Percentiles rank a stretch among this genome's conserved stretches.
Evolutionary conservation across 2,113 vertebrate species (phyloP).

Genomic region (Sciurus niger): DNA sequence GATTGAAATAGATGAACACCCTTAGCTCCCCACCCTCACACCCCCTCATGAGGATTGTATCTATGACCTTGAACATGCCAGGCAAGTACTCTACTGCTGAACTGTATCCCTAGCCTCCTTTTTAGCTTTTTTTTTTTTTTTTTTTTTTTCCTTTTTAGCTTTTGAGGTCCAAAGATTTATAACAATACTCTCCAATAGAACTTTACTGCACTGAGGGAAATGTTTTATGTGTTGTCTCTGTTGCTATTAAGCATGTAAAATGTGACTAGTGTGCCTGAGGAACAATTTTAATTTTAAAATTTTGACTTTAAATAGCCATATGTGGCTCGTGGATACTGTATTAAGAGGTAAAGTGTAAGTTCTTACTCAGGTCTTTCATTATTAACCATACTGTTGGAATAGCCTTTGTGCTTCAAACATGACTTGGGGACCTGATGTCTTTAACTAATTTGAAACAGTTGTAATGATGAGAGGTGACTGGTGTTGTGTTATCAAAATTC

Average conservation of each 20-base stretch:
- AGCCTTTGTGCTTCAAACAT: not conserved
- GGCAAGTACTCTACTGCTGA: no score
- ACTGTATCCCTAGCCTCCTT: not conserved
- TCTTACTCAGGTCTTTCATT: not conserved
- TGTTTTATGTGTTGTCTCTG: not conserved
- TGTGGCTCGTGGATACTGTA: not conserved
- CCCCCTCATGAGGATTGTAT: no score
- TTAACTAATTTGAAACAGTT: not conserved
- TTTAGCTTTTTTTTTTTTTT: not conserved
- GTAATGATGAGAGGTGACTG: not conserved
- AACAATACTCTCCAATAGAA: not conserved
- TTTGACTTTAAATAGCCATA: not conserved
- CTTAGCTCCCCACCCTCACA: no score
- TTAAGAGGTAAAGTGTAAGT: slow-evolving; percentile 16
- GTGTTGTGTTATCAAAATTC: not conserved
- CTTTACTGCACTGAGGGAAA: not conserved
- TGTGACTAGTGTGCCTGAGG: not conserved
- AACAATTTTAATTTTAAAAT: not conserved
- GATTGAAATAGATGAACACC: not conserved
- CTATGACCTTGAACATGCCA: no score
- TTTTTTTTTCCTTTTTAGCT: not conserved
- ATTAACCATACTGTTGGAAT: not conserved
- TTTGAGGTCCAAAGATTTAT: not conserved
- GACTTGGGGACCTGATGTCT: not conserved
- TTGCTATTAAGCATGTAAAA: not conserved